Conservation (phyloP, 2,888 invertebrate genomes). For the Osmoderma eremita region DNA sequence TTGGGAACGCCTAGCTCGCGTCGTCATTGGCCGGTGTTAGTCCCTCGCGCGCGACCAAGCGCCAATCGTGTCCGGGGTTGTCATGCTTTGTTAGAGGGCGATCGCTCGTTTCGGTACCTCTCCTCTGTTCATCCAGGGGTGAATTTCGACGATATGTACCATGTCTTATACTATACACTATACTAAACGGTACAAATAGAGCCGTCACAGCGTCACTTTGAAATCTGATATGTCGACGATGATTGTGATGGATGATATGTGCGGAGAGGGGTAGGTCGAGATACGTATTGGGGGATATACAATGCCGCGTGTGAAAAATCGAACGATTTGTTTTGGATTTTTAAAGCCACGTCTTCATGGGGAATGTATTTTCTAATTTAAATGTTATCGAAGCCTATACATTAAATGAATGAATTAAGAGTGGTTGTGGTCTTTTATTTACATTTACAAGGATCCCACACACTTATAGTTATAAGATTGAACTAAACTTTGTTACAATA, state of each 20-base stretch:
- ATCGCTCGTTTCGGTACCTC: too few species aligned
- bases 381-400: too few species aligned
- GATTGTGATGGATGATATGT: slow-evolving; percentile 3
- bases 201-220: slow-evolving; percentile 54
- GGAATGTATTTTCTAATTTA: too few species aligned
- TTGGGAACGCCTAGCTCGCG: slow-evolving; percentile 42
- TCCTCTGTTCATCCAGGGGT: slow-evolving; percentile 53
- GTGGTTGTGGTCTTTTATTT: too few species aligned
- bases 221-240: slow-evolving; percentile 57
- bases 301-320: background rate
- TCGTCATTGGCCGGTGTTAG: slow-evolving; percentile 44
- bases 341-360: background rate
- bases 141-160: slow-evolving; percentile 46
- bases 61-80: slow-evolving; percentile 44
- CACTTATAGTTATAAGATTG: too few species aligned
- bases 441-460: too few species aligned
- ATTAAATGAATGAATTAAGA: too few species aligned
- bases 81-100: slow-evolving; percentile 47
- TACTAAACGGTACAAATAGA: slow-evolving; percentile 58
- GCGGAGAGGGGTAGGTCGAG: slow-evolving; percentile 39
- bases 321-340: background rate
- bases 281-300: background rate
- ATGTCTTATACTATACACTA: slow-evolving; percentile 41
- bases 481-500: too few species aligned
- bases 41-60: slow-evolving; percentile 37